Conservation (phyloP, 2,888 invertebrate species). For the Linyphia triangularis region DNA sequence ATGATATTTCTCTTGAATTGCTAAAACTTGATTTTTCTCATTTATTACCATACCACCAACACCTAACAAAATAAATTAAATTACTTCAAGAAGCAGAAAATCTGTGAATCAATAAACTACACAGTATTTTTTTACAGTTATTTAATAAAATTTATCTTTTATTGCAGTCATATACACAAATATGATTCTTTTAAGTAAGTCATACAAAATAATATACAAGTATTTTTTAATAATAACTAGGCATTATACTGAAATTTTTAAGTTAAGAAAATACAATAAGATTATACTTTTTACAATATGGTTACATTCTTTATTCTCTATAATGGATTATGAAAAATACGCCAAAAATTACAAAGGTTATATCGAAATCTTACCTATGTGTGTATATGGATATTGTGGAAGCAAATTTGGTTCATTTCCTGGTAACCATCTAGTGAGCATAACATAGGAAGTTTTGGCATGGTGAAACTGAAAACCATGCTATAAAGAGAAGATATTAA, state of each 20-base stretch:
- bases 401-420: constrained; percentile 83
- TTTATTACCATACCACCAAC: constrained; percentile 90
- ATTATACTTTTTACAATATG: too few relatives aligned
- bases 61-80: constrained; percentile 29
- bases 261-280: too few relatives aligned
- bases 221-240: too few relatives aligned
- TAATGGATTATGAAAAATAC: too few relatives aligned
- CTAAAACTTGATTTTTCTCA: constrained; percentile 87
- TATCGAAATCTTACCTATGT: constrained; percentile 80
- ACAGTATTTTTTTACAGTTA: neutral
- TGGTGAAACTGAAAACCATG: constrained; percentile 92
- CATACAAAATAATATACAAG: too few relatives aligned
- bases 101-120: neutral
- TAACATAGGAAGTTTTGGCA: constrained; percentile 88
- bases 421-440: constrained; percentile 90
- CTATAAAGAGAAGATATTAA: constrained; percentile 31
- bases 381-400: constrained; percentile 89
- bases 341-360: neutral
- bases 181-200: too few relatives aligned
- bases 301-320: too few relatives aligned
- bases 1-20: constrained; percentile 87
- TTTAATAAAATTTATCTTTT: too few relatives aligned
- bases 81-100: neutral
- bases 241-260: too few relatives aligned
- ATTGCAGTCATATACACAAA: too few relatives aligned